Percentiles rank a stretch among this genome's conserved stretches.
phyloP scores from a whole-genome alignment of 1,140 invertebrate species.

The Calliphora vicina region DNA sequence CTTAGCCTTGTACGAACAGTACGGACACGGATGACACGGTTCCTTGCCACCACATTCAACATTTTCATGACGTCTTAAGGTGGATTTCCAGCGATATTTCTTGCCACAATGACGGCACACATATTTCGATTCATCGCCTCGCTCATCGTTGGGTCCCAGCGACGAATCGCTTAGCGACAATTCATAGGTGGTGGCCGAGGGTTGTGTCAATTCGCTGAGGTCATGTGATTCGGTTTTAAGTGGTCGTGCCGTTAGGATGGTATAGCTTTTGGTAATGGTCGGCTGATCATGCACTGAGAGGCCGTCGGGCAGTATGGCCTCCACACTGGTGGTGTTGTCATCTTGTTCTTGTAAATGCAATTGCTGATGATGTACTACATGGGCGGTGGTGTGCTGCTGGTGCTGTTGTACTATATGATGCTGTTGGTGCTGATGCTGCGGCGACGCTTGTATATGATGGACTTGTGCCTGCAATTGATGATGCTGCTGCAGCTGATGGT shows the following conservation, averaged over 20 bases:
- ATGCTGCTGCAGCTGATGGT: constrained; percentile 47
- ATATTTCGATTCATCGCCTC: constrained; percentile 72
- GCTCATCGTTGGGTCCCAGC: constrained; percentile 63
- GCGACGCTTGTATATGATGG: constrained; percentile 52
- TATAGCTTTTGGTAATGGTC: constrained; percentile 57
- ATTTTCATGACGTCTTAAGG: constrained; percentile 80
- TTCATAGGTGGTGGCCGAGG: constrained; percentile 56
- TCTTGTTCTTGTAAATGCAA: constrained; percentile 53
- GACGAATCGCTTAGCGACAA: constrained; percentile 61
- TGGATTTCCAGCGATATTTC: constrained; percentile 83
- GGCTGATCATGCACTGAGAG: constrained; percentile 50
- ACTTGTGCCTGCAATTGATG: constrained; percentile 41
- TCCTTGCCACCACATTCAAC: constrained; percentile 89
- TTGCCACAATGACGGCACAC: constrained; percentile 82
- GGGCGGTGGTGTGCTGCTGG: constrained; percentile 36
- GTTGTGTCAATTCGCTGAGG: constrained; percentile 40
- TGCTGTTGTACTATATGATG: constrained; percentile 45
- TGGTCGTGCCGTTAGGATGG: constrained; percentile 58
- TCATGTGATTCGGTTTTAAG: constrained; percentile 56
- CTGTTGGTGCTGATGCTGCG: constrained; percentile 45
- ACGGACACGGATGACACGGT: constrained; percentile 80
- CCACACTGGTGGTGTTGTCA: constrained; percentile 52
- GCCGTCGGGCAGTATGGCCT: constrained; percentile 56
- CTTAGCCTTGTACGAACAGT: constrained; percentile 81
- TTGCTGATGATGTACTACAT: constrained; percentile 48